A percentile compares a stretch with the other conserved stretches of the same genome.
These are phyloP conservation scores for Callospermophilus lateralis DNA, from an alignment of 2,113 vertebrate species.

Conservation along the genomic window DNA sequence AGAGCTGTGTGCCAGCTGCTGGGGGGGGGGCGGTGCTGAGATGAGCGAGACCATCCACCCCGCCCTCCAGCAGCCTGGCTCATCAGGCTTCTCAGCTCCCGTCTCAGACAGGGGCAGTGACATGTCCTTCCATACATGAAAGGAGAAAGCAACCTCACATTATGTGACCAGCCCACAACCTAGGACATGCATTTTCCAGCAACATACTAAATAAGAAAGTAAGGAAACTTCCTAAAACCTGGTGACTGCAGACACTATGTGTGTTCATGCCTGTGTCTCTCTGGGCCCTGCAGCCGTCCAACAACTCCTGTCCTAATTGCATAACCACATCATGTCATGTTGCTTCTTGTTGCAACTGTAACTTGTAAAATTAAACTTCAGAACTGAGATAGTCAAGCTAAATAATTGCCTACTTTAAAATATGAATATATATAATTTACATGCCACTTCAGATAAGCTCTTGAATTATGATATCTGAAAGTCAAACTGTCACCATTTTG, in stretches of 20 bases:
- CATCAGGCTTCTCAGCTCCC: neutral
- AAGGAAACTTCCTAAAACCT: neutral
- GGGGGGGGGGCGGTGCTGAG: neutral
- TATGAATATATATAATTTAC: constrained; percentile 78
- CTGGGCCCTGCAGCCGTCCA: neutral
- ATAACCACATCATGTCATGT: constrained; percentile 76
- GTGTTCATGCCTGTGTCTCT: neutral
- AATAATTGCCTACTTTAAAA: constrained; percentile 80
- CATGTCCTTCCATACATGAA: neutral
- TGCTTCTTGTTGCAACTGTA: constrained; percentile 75
- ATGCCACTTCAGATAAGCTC: constrained; percentile 70
- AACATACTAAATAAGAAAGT: neutral
- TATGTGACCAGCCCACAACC: neutral
- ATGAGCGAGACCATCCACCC: too few species aligned
- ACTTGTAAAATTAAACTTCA: constrained; percentile 71
- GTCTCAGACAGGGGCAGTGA: neutral
- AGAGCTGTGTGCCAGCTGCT: neutral
- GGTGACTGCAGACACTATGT: neutral
- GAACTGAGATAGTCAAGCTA: constrained; percentile 75
- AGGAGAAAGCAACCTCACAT: neutral
- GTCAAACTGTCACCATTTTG: constrained; percentile 66
- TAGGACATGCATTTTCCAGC: neutral
- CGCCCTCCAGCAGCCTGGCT: neutral
- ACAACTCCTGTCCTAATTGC: constrained; percentile 60
- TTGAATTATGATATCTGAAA: constrained; percentile 77